These are phyloP conservation scores for Rhinoptilus africanus DNA, from an alignment of 2,113 vertebrate genomes.

Conservation along the genomic window DNA sequence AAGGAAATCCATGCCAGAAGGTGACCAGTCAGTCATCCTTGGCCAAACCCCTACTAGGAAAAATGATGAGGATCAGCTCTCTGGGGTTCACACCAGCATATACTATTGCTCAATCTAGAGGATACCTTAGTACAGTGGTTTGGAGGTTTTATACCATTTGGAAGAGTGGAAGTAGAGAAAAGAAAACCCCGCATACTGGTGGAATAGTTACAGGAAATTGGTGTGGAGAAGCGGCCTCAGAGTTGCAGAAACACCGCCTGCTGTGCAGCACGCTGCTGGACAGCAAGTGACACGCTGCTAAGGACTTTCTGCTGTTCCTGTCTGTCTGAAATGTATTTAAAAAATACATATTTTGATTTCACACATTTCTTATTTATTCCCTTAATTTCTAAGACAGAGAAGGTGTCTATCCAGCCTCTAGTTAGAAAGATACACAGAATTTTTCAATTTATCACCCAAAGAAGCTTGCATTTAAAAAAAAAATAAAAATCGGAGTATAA, in stretches of 20 bases:
- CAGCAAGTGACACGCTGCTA: neutral
- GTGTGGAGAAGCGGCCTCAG: neutral
- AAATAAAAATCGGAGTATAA: neutral
- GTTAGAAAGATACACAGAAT: neutral
- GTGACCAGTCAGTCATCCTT: neutral
- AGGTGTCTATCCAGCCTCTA: neutral
- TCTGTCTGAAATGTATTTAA: neutral
- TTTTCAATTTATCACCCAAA: neutral
- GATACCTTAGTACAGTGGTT: neutral
- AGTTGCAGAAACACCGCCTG: neutral
- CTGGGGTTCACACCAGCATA: neutral
- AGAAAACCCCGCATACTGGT: rapidly evolving
- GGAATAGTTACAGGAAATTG: neutral
- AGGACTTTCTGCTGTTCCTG: neutral
- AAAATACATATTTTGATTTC: neutral
- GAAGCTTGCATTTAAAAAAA: neutral
- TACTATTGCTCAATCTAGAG: neutral
- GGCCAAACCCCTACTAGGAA: neutral
- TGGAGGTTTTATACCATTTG: neutral
- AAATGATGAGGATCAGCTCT: neutral
- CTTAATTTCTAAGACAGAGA: neutral
- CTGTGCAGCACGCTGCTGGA: neutral
- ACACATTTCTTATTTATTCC: neutral
- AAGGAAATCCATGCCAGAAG: neutral
- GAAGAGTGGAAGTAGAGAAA: neutral